These are phyloP conservation scores for Ptychoptera contaminata DNA, from an alignment of 2,888 invertebrate species.

Conservation along the genomic window DNA sequence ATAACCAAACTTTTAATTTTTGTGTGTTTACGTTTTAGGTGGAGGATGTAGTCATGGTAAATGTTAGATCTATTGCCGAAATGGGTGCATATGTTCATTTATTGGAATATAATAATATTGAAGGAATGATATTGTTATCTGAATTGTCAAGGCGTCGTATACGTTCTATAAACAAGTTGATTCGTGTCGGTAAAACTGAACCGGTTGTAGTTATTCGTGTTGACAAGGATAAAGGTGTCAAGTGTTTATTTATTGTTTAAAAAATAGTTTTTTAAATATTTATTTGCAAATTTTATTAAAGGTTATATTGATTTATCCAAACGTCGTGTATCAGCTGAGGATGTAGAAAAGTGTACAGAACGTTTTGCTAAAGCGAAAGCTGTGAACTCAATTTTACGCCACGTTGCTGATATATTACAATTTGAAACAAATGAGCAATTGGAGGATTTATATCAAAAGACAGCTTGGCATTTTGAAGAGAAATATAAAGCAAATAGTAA, in stretches of 20 bases:
- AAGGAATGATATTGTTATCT: slow-evolving; percentile 97
- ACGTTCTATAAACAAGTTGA: slow-evolving; percentile 96
- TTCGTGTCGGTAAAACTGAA: slow-evolving; percentile 95
- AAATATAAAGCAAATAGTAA: slow-evolving; percentile 51
- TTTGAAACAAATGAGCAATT: slow-evolving; percentile 85
- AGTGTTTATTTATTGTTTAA: neutral
- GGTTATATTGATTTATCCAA: slow-evolving; percentile 99
- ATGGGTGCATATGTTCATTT: slow-evolving; percentile 99
- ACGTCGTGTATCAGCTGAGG: slow-evolving; percentile 93
- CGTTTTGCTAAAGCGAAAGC: slow-evolving; percentile 97
- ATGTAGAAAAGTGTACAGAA: slow-evolving; percentile 96
- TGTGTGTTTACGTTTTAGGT: slow-evolving; percentile 29
- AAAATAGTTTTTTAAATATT: neutral
- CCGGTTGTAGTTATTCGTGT: slow-evolving; percentile 99
- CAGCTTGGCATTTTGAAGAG: slow-evolving; percentile 97
- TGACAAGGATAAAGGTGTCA: slow-evolving; percentile 91
- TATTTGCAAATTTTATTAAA: slow-evolving; percentile 23
- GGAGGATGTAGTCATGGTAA: slow-evolving; percentile 99
- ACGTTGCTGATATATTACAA: slow-evolving; percentile 87
- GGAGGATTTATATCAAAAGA: slow-evolving; percentile 87
- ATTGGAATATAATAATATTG: slow-evolving; percentile 96
- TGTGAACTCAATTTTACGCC: slow-evolving; percentile 92
- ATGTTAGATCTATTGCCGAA: slow-evolving; percentile 94
- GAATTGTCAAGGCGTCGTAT: slow-evolving; percentile 97
- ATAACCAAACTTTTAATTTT: no score